Evolutionary conservation across 2,888 invertebrate species (phyloP).

Genomic region (Polydrusus pterygomalis): DNA sequence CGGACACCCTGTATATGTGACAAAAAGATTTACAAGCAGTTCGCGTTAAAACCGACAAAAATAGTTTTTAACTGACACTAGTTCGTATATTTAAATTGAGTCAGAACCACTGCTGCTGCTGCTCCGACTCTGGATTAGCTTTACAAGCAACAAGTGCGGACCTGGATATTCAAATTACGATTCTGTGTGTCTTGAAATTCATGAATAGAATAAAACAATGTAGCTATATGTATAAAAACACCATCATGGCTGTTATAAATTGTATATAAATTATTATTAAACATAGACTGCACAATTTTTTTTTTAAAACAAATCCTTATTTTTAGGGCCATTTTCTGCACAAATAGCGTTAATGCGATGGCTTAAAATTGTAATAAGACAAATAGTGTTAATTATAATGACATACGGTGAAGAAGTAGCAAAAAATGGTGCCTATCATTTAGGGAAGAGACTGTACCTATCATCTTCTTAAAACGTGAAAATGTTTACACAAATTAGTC

Average conservation of each 20-base stretch:
- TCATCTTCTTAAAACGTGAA: conserved; percentile 20
- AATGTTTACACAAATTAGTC: conserved; percentile 1
- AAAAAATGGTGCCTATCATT: conserved; percentile 53
- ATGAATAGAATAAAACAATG: conserved; percentile 7
- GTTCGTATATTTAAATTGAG: no score
- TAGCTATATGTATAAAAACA: conserved; percentile 46
- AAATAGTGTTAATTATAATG: background rate
- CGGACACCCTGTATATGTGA: no score
- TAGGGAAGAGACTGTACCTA: conserved; percentile 36
- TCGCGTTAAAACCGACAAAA: no score
- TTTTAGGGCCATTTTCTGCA: conserved; percentile 6
- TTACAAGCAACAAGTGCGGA: no score
- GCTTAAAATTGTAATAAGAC: conserved; percentile 4
- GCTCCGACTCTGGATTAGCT: no score
- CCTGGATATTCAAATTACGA: no score
- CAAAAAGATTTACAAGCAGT: no score
- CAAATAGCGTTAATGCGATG: background rate
- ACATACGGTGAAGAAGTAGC: conserved; percentile 39
- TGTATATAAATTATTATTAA: conserved; percentile 35
- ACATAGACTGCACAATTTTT: conserved; percentile 5
- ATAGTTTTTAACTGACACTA: no score
- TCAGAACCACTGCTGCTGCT: no score
- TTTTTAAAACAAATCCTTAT: background rate
- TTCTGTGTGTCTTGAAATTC: background rate
- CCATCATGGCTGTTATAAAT: conserved; percentile 50